A percentile compares a stretch with the other conserved stretches of the same genome.
Evolutionary conservation across 2,113 vertebrate genomes (phyloP).

Genomic region (Zingel zingel): DNA sequence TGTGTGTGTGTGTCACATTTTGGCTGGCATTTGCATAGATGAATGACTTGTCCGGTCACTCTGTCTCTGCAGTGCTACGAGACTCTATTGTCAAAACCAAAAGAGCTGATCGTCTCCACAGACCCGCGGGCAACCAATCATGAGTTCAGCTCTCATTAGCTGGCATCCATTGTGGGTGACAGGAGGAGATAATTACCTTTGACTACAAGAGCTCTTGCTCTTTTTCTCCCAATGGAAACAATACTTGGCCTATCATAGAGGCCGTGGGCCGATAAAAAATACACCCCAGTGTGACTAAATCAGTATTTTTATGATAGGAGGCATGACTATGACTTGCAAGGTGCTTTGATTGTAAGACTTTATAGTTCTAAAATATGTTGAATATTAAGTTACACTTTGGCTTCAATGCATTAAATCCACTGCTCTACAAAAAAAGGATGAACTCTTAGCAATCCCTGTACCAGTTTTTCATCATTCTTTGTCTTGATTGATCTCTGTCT

Average conservation of each 20-base stretch:
- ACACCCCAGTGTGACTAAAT: constrained; percentile 37
- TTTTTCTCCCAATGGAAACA: constrained; percentile 40
- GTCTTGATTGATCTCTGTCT: constrained; percentile 52
- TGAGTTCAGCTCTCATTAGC: constrained; percentile 92
- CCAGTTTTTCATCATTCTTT: constrained; percentile 55
- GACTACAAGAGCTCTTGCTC: constrained; percentile 87
- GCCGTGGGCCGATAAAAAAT: constrained; percentile 28
- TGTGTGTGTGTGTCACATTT: constrained; percentile 76
- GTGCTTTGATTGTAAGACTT: constrained; percentile 19
- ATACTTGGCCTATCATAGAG: constrained; percentile 31
- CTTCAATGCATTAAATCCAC: constrained; percentile 29
- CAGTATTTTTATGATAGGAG: neutral
- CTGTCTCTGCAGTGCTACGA: constrained; percentile 89
- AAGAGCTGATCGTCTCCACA: constrained; percentile 92
- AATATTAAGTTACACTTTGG: constrained; percentile 6
- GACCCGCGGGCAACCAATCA: constrained; percentile 90
- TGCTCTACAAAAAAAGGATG: constrained; percentile 19
- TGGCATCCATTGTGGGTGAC: constrained; percentile 91
- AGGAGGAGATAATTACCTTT: constrained; percentile 94
- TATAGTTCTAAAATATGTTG: constrained; percentile 16
- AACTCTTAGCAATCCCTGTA: constrained; percentile 29
- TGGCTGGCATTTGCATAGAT: constrained; percentile 96
- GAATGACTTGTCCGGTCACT: constrained; percentile 94
- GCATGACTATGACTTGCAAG: constrained; percentile 21
- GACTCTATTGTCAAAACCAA: constrained; percentile 92